Evolutionary conservation across 1,140 invertebrate genomes (phyloP).

Genomic region (Tyrophagus putrescentiae): DNA sequence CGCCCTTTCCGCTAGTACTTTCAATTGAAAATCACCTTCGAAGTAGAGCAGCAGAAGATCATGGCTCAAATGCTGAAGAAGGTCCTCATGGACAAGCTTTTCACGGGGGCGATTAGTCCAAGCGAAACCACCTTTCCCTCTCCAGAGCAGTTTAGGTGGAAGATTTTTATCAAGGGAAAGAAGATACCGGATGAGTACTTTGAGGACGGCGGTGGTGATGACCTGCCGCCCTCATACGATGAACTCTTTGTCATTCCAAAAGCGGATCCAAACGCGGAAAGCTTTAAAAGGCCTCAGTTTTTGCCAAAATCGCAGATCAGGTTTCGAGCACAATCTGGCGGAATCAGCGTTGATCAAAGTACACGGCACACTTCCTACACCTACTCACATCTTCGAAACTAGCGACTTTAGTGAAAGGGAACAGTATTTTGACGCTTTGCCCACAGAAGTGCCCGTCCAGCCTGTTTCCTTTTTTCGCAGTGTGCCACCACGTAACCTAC

Average conservation of each 20-base stretch:
- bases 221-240: background rate
- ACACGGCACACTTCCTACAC: background rate
- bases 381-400: too few relatives aligned
- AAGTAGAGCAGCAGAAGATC: constrained; percentile 69
- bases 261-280: background rate
- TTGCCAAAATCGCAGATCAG: background rate
- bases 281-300: background rate
- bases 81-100: constrained; percentile 32
- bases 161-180: constrained; percentile 39
- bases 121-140: constrained; percentile 31
- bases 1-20: constrained; percentile 66
- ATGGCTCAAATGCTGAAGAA: constrained; percentile 49
- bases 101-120: constrained; percentile 29
- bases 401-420: too few relatives aligned
- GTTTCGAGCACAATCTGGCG: background rate
- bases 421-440: too few relatives aligned
- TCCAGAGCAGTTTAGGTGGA: constrained; percentile 35
- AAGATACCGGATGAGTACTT: constrained; percentile 27
- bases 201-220: background rate
- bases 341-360: too few relatives aligned
- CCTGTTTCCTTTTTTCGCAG: too few relatives aligned
- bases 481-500: too few relatives aligned
- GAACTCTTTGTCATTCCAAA: background rate
- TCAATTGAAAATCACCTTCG: constrained; percentile 95
- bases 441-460: too few relatives aligned